Evolutionary conservation across 2,797 vertebrate species (phyloP), one percentile per base, ranked within the genome.

Genomic region (Urophycis tenuis): DNA sequence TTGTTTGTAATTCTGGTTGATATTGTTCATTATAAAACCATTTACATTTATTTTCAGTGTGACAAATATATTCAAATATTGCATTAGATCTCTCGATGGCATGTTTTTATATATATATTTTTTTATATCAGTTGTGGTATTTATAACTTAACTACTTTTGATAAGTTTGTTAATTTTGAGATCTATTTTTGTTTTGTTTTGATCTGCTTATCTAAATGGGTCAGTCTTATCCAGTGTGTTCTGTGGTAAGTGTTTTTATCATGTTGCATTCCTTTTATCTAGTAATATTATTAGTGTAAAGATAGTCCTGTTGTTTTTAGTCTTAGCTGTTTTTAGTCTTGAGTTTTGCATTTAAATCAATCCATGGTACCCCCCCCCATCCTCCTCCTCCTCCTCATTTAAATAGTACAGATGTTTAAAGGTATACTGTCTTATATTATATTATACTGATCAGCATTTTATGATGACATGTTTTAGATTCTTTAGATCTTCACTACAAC

Each of bases 211-310:
- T 88, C 89, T 90, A 88, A 88, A 88, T 84, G 86, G 88, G 84
- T 89, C 87, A 90, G 89, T 90, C 80, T 88, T 89, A 83, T 85
- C 87, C 88, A 89, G 89, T 87, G 81, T 91, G 86, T 91, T 88
- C 75, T 77, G 85, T 91, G 89, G 86, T 87, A 86, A 80, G 86
- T 87, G 77, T 92, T 87, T 74, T 87, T 73, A 81, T 82, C 81
- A 78, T 81, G 72, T 82, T 82, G 75, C 82, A 85, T 87, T 81
- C 80, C 41, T 84, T 36, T 70, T 80, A 74, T 85, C 39, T 86
- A 73, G 53, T 60, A 85, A 83, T 83, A 77, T 83, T 90, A 64
- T 64, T 64, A 64, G 60, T 29, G 60, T 64, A 29, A 64, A 64
- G 17, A 19, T 53, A 53, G 45, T 53, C 22, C 19, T 53, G 60